Conservation (phyloP, 2,888 invertebrate genomes). For the Leptinotarsa rubiginosa region DNA sequence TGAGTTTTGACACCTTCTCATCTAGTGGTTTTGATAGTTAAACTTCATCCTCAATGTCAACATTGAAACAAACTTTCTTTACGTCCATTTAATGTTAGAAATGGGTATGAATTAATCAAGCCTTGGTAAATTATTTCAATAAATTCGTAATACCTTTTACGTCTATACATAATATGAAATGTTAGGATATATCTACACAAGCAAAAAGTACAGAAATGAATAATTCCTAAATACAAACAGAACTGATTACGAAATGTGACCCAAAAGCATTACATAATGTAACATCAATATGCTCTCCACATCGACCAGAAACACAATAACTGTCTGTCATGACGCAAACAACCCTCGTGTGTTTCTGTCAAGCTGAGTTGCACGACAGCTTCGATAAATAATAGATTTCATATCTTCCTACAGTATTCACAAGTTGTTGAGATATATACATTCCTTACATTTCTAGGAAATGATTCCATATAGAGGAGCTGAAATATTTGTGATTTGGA, state of each 20-base stretch:
- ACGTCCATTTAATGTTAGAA: too few relatives aligned
- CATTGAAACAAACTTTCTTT: too few relatives aligned
- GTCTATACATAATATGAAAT: too few relatives aligned
- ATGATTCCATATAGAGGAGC: not conserved
- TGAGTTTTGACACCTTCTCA: too few relatives aligned
- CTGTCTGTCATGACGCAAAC: not conserved
- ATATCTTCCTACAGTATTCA: too few relatives aligned
- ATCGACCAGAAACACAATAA: not conserved
- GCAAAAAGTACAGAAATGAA: not conserved
- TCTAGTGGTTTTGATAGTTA: too few relatives aligned
- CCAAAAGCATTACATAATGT: not conserved
- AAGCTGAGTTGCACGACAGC: not conserved
- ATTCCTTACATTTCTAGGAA: not conserved
- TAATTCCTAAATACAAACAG: not conserved
- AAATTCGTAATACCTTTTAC: too few relatives aligned
- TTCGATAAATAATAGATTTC: constrained; percentile 5
- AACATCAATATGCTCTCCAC: not conserved
- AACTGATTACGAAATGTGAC: not conserved
- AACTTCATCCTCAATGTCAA: too few relatives aligned
- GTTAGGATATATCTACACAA: too few relatives aligned
- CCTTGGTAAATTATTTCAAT: too few relatives aligned
- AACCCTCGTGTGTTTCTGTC: not conserved
- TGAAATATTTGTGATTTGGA: not conserved
- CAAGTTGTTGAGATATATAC: not conserved
- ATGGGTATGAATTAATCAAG: too few relatives aligned